Evolutionary conservation across 1,140 invertebrate species (phyloP), one percentile per base, ranked within the genome.

Genomic region (Protaetia brevitarsis): DNA sequence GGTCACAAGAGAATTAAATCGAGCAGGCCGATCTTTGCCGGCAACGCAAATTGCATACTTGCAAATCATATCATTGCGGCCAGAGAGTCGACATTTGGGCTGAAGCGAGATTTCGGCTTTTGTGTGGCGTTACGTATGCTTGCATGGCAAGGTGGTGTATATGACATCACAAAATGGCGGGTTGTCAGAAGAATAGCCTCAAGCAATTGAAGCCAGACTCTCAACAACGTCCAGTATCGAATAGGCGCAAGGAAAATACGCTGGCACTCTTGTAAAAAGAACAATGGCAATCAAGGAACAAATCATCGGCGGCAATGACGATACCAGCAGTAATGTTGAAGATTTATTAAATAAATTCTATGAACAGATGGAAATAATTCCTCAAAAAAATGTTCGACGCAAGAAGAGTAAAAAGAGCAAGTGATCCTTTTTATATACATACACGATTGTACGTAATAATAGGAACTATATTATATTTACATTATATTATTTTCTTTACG

Each of bases 1-100:
- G 87, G 94, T 65, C 95, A 97, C 80, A 90, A 90, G 76, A 86
- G 95, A 61, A 86, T 91, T 70, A 86, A 74, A 90, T 92, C 19
- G 88, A 92, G n/a, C 69, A 83, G 94, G 74, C 92, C 93, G 36
- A 90, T 89, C 77, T 96, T 94, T 79, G 93, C 93, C 51, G 94
- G 94, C n/a, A n/a, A 27, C 83, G 95, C 29, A 93, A 91, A 80
- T 97, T 95, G 83, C 84, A 86, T 68, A 87, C 90, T 68, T 97
- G 95, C 81, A 92, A 93, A 79, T 94, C 93, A 73, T 85, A 90
- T 70, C 95, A 97, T 82, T 89, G 92, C 64, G 94, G 93, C 34
- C 91, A 93, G 83, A 94, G 96, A 95, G 94, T 94, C 68, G 95
- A 97, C 78, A 94, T 97, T 69, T 97, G 95, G 95, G 94, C 94